A percentile compares a stretch with the other conserved stretches of the same genome.
Evolutionary conservation across 2,797 vertebrate species (phyloP).

Genomic region (Myioborus melanocephalus): DNA sequence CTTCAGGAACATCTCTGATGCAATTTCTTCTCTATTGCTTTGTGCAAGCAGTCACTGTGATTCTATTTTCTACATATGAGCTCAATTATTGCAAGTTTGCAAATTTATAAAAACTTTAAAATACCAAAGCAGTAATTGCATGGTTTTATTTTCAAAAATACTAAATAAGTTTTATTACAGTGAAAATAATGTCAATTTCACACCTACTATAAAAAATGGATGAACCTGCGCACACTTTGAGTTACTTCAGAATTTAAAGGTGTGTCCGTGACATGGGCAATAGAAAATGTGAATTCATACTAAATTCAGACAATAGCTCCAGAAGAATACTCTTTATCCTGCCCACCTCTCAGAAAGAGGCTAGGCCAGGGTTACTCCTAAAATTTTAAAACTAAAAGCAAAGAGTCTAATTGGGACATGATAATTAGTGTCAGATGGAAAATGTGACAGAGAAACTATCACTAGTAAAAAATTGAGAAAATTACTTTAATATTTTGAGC

Average conservation of each 20-base stretch:
- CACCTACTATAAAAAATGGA: background rate
- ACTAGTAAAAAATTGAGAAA: background rate
- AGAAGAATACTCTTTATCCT: background rate
- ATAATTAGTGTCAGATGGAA: background rate
- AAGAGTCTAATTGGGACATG: background rate
- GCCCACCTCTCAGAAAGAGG: background rate
- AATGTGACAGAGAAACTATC: background rate
- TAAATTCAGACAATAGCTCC: background rate
- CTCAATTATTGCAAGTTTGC: background rate
- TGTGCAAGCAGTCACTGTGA: background rate
- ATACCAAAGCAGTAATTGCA: background rate
- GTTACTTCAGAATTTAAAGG: background rate
- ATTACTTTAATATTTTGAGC: background rate
- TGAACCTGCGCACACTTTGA: fast-evolving
- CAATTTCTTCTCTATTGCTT: background rate
- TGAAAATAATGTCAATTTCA: background rate
- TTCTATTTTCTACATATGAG: background rate
- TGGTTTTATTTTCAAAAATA: background rate
- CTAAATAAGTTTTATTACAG: background rate
- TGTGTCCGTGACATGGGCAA: background rate
- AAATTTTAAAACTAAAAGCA: background rate
- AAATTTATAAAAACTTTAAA: background rate
- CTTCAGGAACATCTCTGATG: background rate
- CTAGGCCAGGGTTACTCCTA: background rate
- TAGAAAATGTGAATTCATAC: background rate